A percentile compares a stretch with the other conserved stretches of the same genome.
These are phyloP conservation scores for Calonectris borealis DNA, from an alignment of 2,113 vertebrate species.

Conservation along the genomic window DNA sequence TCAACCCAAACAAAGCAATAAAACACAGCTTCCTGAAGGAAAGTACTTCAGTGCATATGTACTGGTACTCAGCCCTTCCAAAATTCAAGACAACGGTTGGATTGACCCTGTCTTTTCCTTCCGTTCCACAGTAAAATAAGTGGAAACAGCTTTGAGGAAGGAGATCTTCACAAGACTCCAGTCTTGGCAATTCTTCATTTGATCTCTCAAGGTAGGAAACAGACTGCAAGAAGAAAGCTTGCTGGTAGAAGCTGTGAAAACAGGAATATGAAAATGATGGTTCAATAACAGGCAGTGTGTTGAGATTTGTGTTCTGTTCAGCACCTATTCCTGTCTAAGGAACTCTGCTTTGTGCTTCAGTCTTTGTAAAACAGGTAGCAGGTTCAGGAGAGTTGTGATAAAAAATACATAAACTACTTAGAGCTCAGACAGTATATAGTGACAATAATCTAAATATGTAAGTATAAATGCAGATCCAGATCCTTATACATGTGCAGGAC, in stretches of 20 bases:
- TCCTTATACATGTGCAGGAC: neutral
- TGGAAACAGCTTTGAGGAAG: neutral
- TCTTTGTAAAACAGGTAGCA: neutral
- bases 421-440: neutral
- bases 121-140: neutral
- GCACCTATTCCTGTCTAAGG: neutral
- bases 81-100: neutral
- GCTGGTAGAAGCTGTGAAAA: neutral
- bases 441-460: neutral
- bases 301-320: neutral
- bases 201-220: neutral
- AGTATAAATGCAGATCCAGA: neutral
- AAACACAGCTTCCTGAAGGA: neutral
- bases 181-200: neutral
- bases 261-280: neutral
- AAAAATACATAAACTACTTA: neutral
- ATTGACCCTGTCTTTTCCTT: neutral
- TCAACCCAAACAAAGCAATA: neutral
- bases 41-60: neutral
- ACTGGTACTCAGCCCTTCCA: neutral
- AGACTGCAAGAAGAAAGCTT: neutral
- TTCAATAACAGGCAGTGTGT: neutral
- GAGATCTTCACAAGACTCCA: neutral
- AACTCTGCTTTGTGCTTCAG: neutral
- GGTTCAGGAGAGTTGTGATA: neutral